These are phyloP conservation scores for Planiliza haematocheilus DNA, from an alignment of 2,113 vertebrate species.

Conservation along the genomic window DNA sequence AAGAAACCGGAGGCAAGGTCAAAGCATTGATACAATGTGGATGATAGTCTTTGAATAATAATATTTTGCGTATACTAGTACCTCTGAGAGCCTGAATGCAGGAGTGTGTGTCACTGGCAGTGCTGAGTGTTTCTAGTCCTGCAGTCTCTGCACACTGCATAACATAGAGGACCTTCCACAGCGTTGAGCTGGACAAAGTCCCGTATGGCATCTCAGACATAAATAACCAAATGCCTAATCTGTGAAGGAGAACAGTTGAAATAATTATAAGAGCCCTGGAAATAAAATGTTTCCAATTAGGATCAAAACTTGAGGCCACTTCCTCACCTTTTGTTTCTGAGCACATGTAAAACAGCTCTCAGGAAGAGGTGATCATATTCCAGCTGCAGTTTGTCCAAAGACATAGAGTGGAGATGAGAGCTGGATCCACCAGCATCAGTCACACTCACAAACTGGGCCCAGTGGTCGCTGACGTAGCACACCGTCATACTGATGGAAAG, in stretches of 20 bases:
- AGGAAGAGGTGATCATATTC: slow-evolving; percentile 97
- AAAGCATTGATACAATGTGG: neutral
- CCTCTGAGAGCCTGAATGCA: slow-evolving; percentile 86
- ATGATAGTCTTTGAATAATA: neutral
- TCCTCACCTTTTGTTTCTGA: slow-evolving; percentile 95
- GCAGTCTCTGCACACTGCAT: slow-evolving; percentile 92
- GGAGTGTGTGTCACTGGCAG: slow-evolving; percentile 77
- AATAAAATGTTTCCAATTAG: neutral
- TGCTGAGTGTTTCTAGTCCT: slow-evolving; percentile 81
- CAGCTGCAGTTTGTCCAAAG: slow-evolving; percentile 91
- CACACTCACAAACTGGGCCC: slow-evolving; percentile 89
- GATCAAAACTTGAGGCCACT: neutral
- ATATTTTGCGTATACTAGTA: slow-evolving; percentile 58
- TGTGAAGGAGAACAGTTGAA: slow-evolving; percentile 62
- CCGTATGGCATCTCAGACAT: slow-evolving; percentile 99
- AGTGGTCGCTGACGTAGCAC: slow-evolving; percentile 96
- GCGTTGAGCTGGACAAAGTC: slow-evolving; percentile 92
- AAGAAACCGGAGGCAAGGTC: neutral
- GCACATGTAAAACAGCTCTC: slow-evolving; percentile 91
- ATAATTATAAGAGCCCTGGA: neutral
- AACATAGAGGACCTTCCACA: slow-evolving; percentile 95
- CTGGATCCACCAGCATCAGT: slow-evolving; percentile 68
- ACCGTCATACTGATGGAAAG: slow-evolving; percentile 88
- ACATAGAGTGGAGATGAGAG: slow-evolving; percentile 83
- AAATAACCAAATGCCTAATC: slow-evolving; percentile 97